phyloP scores from a whole-genome alignment of 92 coral and sea anemone genomes.

The Porites rus region DNA sequence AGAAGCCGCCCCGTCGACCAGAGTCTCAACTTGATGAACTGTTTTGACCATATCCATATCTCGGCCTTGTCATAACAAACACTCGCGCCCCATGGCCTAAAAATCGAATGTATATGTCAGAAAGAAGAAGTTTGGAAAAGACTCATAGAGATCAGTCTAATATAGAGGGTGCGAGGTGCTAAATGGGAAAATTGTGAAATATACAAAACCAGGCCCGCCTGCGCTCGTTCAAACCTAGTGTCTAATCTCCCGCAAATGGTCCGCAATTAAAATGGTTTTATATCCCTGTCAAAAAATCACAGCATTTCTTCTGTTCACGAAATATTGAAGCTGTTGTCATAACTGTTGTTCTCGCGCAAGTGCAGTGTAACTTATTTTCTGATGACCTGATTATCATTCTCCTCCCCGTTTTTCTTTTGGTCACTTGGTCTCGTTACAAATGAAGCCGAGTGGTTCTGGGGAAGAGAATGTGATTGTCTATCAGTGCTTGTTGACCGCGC shows the following conservation, averaged over 20 bases:
- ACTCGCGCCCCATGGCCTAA: background rate
- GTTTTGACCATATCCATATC: conserved; percentile 7
- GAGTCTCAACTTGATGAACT: conserved; percentile 46
- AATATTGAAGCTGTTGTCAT: too few relatives aligned
- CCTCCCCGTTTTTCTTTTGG: too few relatives aligned
- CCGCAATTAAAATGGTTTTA: too few relatives aligned
- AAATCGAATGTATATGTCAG: background rate
- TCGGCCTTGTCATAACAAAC: background rate
- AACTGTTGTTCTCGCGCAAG: too few relatives aligned
- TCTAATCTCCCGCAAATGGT: background rate
- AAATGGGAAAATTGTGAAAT: background rate
- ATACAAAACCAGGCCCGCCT: background rate
- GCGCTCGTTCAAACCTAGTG: background rate
- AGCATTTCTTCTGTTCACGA: too few relatives aligned
- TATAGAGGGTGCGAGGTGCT: background rate
- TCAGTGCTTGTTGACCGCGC: too few relatives aligned
- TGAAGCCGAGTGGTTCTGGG: too few relatives aligned
- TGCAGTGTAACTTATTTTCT: too few relatives aligned
- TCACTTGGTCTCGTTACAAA: too few relatives aligned
- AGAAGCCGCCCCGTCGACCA: conserved; percentile 37
- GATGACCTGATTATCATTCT: too few relatives aligned
- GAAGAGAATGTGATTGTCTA: too few relatives aligned
- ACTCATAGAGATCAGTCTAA: background rate
- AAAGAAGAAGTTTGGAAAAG: background rate
- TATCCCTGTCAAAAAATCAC: too few relatives aligned